A percentile compares a stretch with the other conserved stretches of the same genome.
Conservation (phyloP, 1,140 invertebrate species). For the Aphelinus atriplicis region DNA sequence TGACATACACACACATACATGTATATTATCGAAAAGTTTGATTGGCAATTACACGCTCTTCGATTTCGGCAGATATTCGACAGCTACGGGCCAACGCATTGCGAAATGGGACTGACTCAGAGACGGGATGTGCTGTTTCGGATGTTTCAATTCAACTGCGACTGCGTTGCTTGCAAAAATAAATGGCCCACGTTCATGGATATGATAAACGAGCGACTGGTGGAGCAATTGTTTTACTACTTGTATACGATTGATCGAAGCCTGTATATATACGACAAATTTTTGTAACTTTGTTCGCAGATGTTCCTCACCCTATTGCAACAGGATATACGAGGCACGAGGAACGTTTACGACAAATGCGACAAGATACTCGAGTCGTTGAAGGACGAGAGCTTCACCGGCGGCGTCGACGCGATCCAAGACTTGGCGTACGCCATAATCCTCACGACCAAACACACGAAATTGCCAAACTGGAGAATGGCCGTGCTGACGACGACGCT, state of each 20-base stretch:
- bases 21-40: no score
- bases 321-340: neutral
- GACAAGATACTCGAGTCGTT: neutral
- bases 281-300: no score
- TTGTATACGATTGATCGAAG: no score
- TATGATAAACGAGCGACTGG: neutral
- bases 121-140: neutral
- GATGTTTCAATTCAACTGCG: slow-evolving; percentile 18
- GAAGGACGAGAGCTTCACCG: neutral
- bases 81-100: slow-evolving; percentile 25
- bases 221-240: no score
- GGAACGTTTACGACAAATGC: neutral
- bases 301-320: no score
- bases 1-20: neutral
- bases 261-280: no score
- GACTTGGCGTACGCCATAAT: slow-evolving; percentile 27
- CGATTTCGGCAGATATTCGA: slow-evolving; percentile 14
- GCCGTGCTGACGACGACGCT: slow-evolving; percentile 12
- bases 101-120: neutral
- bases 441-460: slow-evolving; percentile 3
- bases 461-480: slow-evolving; percentile 23
- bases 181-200: slow-evolving; percentile 25
- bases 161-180: slow-evolving; percentile 26
- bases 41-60: no score
- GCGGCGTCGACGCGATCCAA: neutral